Conservation (phyloP, 2,888 invertebrate genomes). For the Acrobasis repandana region DNA sequence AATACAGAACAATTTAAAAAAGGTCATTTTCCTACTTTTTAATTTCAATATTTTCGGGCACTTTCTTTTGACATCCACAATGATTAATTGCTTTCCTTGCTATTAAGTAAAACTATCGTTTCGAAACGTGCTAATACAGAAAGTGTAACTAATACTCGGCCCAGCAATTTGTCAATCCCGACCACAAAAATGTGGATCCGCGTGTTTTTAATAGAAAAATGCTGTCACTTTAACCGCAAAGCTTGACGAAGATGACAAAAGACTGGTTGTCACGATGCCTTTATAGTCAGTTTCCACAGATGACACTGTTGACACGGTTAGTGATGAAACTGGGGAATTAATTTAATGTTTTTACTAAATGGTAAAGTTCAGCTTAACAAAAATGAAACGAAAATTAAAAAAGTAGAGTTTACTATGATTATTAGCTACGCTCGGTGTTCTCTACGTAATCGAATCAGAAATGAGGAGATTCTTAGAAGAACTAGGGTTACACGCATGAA, state of each 20-base stretch:
- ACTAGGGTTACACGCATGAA: too few relatives aligned
- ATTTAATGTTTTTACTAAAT: neutral
- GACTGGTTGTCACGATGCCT: slow-evolving; percentile 57
- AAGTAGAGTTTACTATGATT: too few relatives aligned
- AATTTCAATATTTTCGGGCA: too few relatives aligned
- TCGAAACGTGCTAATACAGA: neutral
- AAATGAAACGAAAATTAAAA: too few relatives aligned
- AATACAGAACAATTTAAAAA: too few relatives aligned
- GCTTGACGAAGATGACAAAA: slow-evolving; percentile 49
- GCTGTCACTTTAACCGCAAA: slow-evolving; percentile 31
- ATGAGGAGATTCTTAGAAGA: too few relatives aligned
- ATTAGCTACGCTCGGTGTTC: too few relatives aligned
- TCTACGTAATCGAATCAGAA: too few relatives aligned
- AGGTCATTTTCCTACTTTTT: too few relatives aligned
- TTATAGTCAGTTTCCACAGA: slow-evolving; percentile 49
- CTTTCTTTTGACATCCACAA: too few relatives aligned
- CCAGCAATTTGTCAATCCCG: slow-evolving; percentile 11
- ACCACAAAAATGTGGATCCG: slow-evolving; percentile 25
- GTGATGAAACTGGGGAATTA: slow-evolving; percentile 22
- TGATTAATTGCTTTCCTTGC: neutral
- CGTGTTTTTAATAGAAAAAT: slow-evolving; percentile 16
- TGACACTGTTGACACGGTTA: slow-evolving; percentile 29
- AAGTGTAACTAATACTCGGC: slow-evolving; percentile 8
- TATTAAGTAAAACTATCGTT: neutral
- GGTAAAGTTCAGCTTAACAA: too few relatives aligned